Percentiles rank a stretch among this genome's conserved stretches.
phyloP scores from a whole-genome alignment of 2,113 vertebrate genomes.

The Phalacrocorax aristotelis region DNA sequence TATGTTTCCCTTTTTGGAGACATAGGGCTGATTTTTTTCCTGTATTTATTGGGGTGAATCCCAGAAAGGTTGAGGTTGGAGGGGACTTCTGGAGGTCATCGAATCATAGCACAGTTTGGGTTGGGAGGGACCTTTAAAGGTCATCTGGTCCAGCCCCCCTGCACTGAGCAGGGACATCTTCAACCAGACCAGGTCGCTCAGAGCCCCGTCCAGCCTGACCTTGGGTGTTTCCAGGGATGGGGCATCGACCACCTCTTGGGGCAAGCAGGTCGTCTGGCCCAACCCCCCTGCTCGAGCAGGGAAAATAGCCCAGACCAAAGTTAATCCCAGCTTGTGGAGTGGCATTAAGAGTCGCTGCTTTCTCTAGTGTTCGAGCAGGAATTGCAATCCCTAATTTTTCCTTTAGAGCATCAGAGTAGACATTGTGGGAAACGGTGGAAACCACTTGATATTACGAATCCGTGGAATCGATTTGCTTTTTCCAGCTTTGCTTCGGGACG shows the following conservation, averaged over 20 bases:
- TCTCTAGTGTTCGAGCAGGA: background rate
- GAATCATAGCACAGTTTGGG: background rate
- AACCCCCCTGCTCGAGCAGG: background rate
- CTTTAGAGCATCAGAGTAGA: background rate
- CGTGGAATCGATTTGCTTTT: background rate
- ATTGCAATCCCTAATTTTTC: background rate
- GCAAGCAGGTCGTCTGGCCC: background rate
- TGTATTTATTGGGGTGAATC: background rate
- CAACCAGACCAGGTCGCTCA: background rate
- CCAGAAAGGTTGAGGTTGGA: background rate
- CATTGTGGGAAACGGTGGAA: background rate
- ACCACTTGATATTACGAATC: background rate
- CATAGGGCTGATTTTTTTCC: background rate
- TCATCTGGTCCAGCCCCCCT: too few species aligned
- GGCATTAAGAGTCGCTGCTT: background rate
- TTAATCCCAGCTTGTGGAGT: background rate
- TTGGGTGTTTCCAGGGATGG: background rate
- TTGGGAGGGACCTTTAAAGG: background rate
- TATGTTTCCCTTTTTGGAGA: background rate
- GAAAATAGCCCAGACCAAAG: background rate
- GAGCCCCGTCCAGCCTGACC: fast-evolving
- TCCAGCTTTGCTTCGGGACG: background rate
- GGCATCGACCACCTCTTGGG: background rate
- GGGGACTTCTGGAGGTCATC: background rate
- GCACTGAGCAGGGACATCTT: background rate